Evolutionary conservation across 2,888 invertebrate species (phyloP).

Genomic region (Tinea semifulvella): DNA sequence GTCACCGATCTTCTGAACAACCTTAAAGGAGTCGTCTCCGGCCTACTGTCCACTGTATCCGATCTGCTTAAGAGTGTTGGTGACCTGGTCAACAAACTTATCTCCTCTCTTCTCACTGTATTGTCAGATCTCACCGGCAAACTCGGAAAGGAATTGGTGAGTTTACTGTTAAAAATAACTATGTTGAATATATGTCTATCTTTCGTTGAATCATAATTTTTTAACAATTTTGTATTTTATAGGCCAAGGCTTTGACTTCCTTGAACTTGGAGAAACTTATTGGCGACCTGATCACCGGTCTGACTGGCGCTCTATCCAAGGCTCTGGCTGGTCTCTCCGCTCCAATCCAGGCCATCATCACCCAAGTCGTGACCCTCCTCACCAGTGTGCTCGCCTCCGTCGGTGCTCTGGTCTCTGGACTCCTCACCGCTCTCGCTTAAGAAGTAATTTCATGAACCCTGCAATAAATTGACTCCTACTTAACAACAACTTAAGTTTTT

Average conservation of each 20-base stretch:
- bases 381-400: not conserved
- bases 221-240: not conserved
- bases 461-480: no score
- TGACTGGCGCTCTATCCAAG: conserved; percentile 1
- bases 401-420: not conserved
- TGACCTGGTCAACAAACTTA: not conserved
- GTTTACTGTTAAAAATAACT: no score
- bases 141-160: conserved; percentile 9
- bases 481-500: no score
- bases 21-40: not conserved
- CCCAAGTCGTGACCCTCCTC: not conserved
- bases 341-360: conserved; percentile 2
- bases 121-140: conserved; percentile 6
- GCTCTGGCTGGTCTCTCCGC: conserved; percentile 8
- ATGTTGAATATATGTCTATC: no score
- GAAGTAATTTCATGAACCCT: no score
- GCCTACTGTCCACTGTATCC: not conserved
- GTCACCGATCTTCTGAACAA: conserved; percentile 2
- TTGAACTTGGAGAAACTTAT: conserved; percentile 2
- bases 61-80: not conserved
- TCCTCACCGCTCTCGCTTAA: conserved; percentile 1
- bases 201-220: no score
- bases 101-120: not conserved
- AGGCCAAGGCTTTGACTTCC: not conserved
- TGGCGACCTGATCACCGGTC: not conserved